These are phyloP conservation scores for Cantharis flavilabris DNA, from an alignment of 2,888 invertebrate genomes.

Conservation along the genomic window DNA sequence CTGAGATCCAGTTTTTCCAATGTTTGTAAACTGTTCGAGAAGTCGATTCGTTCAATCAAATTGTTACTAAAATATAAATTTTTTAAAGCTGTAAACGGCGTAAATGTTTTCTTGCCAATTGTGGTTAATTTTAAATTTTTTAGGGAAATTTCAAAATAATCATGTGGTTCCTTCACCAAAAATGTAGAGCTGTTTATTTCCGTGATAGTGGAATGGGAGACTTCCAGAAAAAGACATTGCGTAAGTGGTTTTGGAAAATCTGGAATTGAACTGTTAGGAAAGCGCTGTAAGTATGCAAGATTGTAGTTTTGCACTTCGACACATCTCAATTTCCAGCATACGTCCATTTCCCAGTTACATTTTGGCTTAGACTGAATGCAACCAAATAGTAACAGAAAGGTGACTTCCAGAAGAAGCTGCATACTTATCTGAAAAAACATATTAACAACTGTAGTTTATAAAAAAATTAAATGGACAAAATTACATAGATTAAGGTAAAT, in stretches of 20 bases:
- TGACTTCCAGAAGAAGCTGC: background rate
- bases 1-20: slow-evolving; percentile 47
- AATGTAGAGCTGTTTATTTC: background rate
- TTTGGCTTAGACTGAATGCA: background rate
- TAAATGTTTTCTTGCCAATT: background rate
- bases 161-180: background rate
- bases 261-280: background rate
- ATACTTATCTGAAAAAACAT: background rate
- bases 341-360: background rate
- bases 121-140: background rate
- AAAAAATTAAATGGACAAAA: no score
- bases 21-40: slow-evolving; percentile 46
- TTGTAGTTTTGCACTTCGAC: background rate
- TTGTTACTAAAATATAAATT: background rate
- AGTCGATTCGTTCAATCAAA: slow-evolving; percentile 47
- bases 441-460: background rate
- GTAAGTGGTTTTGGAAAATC: background rate
- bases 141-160: background rate
- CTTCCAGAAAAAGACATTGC: background rate
- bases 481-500: no score
- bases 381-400: background rate
- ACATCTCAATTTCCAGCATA: background rate
- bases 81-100: background rate
- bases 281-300: background rate
- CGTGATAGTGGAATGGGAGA: background rate